Base-by-base conservation (phyloP, 2,113 vertebrate genomes). In the Lasiurus cinereus region DNA sequence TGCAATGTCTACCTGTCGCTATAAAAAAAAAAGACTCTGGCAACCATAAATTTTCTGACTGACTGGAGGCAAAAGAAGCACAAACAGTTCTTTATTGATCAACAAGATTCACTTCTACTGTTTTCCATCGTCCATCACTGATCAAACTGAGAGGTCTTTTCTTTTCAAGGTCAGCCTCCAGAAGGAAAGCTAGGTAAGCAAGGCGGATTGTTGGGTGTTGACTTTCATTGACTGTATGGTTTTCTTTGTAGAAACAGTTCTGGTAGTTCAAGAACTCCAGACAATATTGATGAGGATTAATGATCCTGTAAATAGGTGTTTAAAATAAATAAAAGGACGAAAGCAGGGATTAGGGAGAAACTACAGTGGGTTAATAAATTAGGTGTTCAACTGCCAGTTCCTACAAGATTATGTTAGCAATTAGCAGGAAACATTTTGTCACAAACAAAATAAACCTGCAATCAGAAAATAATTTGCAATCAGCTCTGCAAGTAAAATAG, bases 391-490 rank as follows among this genome's bases (percentile, higher is more conserved):
- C 59, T 29, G 87, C 90, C 96, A 92, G 87, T 96, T 96, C 72
- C 87, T 88, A 66, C 91, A 52, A 95, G 94, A 97, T 96, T 62
- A 97, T 96, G 94, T 94, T 43, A 92, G 97, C 96, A 96, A 97
- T 97, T 97, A 97, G 93, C 1, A 21, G 95, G 92, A 95, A 96
- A 73, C 94, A 15, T 90, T 96, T 96, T 97, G 94, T 96, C 96
- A 95, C 93, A 86, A 97, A 96, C 96, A 97, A 97, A 96, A 96
- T 97, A 97, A 96, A 96, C 95, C 89, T 94, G 90, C 95, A 97
- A 97, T 97, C 95, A 97, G 92, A 90, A 95, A 96, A 96, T 95
- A 95, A 97, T 97, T 94, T 94, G 93, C 94, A 96, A 97, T 96
- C 96, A 97, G 67, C 76, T 97, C 92, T 95, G 96, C 92, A 92